A percentile compares a stretch with the other conserved stretches of the same genome.
Evolutionary conservation across 2,113 vertebrate genomes (phyloP).

Genomic region (Fregetta grallaria): DNA sequence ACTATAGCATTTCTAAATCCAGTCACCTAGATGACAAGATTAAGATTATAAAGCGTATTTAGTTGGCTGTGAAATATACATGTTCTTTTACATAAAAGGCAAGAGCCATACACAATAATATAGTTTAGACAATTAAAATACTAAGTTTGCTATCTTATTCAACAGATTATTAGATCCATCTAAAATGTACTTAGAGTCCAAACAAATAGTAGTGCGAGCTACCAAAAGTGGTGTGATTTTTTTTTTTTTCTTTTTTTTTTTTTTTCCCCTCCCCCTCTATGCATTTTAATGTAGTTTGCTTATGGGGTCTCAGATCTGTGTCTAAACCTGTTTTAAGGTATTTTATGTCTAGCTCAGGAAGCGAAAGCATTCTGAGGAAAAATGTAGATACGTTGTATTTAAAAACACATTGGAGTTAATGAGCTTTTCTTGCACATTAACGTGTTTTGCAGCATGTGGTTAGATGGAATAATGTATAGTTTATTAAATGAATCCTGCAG

Average conservation of each 20-base stretch:
- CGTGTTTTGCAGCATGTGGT: not conserved
- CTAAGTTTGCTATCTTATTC: not conserved
- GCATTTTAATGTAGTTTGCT: conserved; percentile 65
- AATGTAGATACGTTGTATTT: conserved; percentile 64
- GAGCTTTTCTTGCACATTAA: conserved; percentile 49
- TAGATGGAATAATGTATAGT: not conserved
- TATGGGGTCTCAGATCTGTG: conserved; percentile 54
- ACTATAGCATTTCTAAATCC: not conserved
- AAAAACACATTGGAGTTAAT: conserved; percentile 10
- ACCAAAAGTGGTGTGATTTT: not conserved
- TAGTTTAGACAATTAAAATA: conserved; percentile 14
- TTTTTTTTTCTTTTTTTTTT: not conserved
- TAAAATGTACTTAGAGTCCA: not conserved
- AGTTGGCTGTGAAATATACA: not conserved
- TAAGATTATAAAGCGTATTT: not conserved
- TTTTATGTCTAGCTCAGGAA: conserved; percentile 76
- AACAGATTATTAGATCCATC: not conserved
- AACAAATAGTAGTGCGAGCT: conserved; percentile 1
- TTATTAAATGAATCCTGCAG: not conserved
- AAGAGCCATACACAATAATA: conserved; percentile 34
- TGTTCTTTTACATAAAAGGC: not conserved
- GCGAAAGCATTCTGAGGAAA: conserved; percentile 67
- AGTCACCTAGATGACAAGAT: not conserved
- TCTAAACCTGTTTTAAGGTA: conserved; percentile 81
- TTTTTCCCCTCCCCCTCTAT: not conserved